Base-by-base conservation (phyloP, 2,113 vertebrate genomes). In the Eleginops maclovinus region DNA sequence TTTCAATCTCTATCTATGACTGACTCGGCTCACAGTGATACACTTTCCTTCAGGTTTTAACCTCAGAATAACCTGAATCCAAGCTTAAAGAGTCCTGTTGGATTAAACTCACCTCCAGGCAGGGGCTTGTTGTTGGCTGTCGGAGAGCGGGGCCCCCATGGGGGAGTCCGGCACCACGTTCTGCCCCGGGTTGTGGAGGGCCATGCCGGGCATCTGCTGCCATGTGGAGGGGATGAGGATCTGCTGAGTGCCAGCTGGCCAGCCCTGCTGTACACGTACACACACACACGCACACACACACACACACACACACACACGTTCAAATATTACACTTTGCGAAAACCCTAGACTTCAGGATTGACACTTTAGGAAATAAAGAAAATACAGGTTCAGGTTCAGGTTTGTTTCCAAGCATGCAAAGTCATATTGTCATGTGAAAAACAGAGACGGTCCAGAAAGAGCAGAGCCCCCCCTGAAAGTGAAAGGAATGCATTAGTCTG, bases 181-280 rank as follows among this genome's bases (percentile, higher is more conserved):
- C 89, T 98, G 98, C 43, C 97, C 95, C 0, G 96, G 96, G 89
- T 96, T 97, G 89, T 99, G 98, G 68, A 99, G 88, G 83, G 97
- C 94, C 91, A 99, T 96, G 53, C 97, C 96, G 0, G 97, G 96
- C 95, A 99, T 95, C 92, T 99, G 97, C 92, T 98, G 98, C 98
- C 98, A 99, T 13, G 98, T 95, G 56, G 98, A 99, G 46, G 98
- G 98, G 70, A 99, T 96, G 87, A 99, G 94, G 72, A 99, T 98
- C 94, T 99, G 98, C 84, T 99, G 98, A 51, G 98, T 96, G 66
- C 97, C 97, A 41, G 96, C 96, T 16, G 97, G 97, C 98, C 98
- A 99, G 77, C 97, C 97, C 95, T 98, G 98, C 97, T 98, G 93
- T 84, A 94, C 90, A 90, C 93, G 74, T 15, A 80, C 58, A 76